These are phyloP conservation scores for Palythoa grandiflora DNA, from an alignment of 92 coral and sea anemone species.

Conservation along the genomic window DNA sequence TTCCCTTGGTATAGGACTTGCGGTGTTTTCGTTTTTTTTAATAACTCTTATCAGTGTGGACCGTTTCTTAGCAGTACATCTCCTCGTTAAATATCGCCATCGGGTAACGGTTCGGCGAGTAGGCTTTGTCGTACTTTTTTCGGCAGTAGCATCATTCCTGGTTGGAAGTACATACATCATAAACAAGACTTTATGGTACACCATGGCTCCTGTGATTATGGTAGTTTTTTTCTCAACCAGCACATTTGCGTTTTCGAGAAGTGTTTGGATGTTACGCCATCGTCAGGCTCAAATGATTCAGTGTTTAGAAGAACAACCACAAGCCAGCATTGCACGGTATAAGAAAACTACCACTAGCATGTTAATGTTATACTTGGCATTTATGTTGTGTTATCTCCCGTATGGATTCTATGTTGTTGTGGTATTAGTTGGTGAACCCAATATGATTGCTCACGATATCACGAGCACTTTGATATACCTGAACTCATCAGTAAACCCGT, in stretches of 20 bases:
- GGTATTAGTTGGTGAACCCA: conserved; percentile 3
- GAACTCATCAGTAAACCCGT: conserved; percentile 32
- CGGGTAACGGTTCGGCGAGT: conserved; percentile 12
- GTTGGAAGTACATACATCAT: conserved; percentile 32
- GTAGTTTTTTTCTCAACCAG: conserved; percentile 21
- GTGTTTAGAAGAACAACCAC: conserved; percentile 6
- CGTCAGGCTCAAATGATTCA: conserved; percentile 7
- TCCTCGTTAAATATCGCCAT: conserved; percentile 19
- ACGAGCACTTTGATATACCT: conserved; percentile 30
- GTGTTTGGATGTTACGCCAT: not conserved
- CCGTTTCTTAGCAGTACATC: conserved; percentile 30
- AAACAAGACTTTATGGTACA: conserved; percentile 16
- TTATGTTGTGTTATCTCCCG: conserved; percentile 21
- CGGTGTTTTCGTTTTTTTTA: conserved; percentile 27
- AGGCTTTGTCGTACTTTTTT: not conserved
- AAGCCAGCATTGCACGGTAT: conserved; percentile 2
- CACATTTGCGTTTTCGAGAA: conserved; percentile 13
- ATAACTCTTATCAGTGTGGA: conserved; percentile 32
- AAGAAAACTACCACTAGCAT: conserved; percentile 21
- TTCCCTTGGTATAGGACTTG: conserved; percentile 40
- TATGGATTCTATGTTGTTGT: conserved; percentile 28
- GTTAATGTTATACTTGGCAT: conserved; percentile 8
- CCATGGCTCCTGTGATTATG: not conserved
- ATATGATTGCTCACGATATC: conserved; percentile 25
- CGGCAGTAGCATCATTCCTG: not conserved